Evolutionary conservation across 2,888 invertebrate species (phyloP), one percentile per base, ranked within the genome.

Genomic region (Clanis bilineata): DNA sequence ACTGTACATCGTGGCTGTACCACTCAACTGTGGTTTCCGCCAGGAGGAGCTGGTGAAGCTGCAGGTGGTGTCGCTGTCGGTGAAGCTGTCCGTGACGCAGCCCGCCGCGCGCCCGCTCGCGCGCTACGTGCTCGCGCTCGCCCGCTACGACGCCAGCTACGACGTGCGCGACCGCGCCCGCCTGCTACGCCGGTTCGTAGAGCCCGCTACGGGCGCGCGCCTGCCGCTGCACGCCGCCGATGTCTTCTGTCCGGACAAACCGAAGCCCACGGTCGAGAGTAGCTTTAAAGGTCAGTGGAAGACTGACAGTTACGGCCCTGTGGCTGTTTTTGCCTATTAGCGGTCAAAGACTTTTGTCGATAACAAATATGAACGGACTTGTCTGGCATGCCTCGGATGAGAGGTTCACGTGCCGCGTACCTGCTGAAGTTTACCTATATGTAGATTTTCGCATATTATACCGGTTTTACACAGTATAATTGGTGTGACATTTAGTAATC

Each of bases 71-170:
- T 99, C 99, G 79, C 91, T 99, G 65, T 97, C 98, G 0, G 97
- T 98, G 1, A 99, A 99, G 82, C 93, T 99, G 23, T 98, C 95
- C 74, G 93, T 99, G 56, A 97, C 96, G 81, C 95, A 97, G 3
- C 94, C 95, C 62, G 98, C 97, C 88, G 98, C 98, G 0, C 94
- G 95, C 61, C 92, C 97, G 3, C 93, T 99, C 58, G 97, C 97
- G 74, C 97, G 97, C 81, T 99, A 99, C 87, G 96, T 99, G 44
- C 96, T 99, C 77, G 97, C 95, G 69, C 92, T 99, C 74, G 98
- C 99, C 0, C 96, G 98, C 71, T 99, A 99, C 85, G 99, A 99
- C 93, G 96, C 96, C 71, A 98, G 98, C 88, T 99, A 99, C 82
- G 99, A 99, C 89, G 98, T 99, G 58, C 94, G 99, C 23, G 99